Evolutionary conservation across 2,888 invertebrate species (phyloP).

Genomic region (Nomada flava): DNA sequence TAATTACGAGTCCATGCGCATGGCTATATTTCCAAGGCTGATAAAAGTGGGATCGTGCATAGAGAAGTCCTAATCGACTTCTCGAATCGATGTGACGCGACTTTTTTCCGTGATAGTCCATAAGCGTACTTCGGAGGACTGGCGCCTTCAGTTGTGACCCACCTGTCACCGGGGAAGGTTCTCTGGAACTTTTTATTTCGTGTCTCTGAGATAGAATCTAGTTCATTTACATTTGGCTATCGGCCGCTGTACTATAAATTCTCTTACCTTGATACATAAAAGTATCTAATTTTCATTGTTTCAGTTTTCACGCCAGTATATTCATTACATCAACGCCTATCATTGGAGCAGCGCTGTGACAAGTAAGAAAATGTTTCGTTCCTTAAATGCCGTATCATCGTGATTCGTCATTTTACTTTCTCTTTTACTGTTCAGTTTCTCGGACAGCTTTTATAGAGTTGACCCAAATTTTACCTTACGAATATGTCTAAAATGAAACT

Average conservation of each 20-base stretch:
- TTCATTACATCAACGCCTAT: conserved; percentile 54
- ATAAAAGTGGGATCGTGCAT: conserved; percentile 2
- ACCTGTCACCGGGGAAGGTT: conserved; percentile 30
- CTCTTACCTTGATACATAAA: conserved; percentile 7
- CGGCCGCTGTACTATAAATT: conserved; percentile 16
- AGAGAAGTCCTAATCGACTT: background rate
- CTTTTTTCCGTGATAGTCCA: conserved; percentile 42
- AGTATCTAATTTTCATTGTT: conserved; percentile 60
- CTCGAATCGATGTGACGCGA: conserved; percentile 18
- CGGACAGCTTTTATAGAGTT: background rate
- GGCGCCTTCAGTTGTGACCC: conserved; percentile 41
- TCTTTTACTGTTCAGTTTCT: conserved; percentile 36
- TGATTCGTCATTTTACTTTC: conserved; percentile 56
- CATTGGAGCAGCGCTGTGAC: conserved; percentile 49
- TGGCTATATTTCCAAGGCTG: conserved; percentile 1
- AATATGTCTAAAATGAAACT: background rate
- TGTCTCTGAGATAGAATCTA: conserved; percentile 11
- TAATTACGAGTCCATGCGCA: background rate
- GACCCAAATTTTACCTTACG: conserved; percentile 9
- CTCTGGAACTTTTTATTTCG: background rate
- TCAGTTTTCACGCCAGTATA: conserved; percentile 74
- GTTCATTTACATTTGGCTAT: conserved; percentile 44
- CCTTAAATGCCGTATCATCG: conserved; percentile 37
- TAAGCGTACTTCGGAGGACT: conserved; percentile 29
- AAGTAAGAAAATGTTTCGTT: conserved; percentile 69